phyloP scores from a whole-genome alignment of 2,113 vertebrate genomes.

The Malurus elegans region DNA sequence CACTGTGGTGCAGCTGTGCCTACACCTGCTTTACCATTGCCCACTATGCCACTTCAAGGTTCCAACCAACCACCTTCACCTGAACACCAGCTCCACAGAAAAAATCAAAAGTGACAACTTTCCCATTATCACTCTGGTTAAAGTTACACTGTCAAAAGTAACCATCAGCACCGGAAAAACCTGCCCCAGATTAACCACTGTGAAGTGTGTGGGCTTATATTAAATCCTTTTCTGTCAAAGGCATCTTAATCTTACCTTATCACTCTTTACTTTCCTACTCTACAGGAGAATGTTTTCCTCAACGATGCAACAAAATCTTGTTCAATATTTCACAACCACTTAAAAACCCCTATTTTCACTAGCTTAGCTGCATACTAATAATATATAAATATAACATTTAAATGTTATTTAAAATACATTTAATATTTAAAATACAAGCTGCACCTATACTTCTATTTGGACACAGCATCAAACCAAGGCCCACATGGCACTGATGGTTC shows the following conservation, averaged over 20 bases:
- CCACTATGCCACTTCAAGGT: accelerated
- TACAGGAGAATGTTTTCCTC: neutral
- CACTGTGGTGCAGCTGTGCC: accelerated
- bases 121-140: neutral
- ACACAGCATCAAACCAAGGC: neutral
- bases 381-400: neutral
- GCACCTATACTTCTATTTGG: neutral
- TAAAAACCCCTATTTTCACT: neutral
- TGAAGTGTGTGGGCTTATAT: neutral
- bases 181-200: neutral
- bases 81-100: neutral
- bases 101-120: neutral
- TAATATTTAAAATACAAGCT: neutral
- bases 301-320: neutral
- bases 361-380: neutral
- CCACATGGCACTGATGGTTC: accelerated
- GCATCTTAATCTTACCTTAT: neutral
- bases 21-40: neutral
- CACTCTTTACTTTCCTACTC: neutral
- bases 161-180: neutral
- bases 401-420: too few species aligned
- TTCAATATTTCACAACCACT: neutral
- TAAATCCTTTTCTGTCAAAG: neutral
- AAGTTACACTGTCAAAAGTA: neutral
- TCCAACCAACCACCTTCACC: neutral